phyloP scores from a whole-genome alignment of 1,140 invertebrate species.

The Apolygus lucorum region DNA sequence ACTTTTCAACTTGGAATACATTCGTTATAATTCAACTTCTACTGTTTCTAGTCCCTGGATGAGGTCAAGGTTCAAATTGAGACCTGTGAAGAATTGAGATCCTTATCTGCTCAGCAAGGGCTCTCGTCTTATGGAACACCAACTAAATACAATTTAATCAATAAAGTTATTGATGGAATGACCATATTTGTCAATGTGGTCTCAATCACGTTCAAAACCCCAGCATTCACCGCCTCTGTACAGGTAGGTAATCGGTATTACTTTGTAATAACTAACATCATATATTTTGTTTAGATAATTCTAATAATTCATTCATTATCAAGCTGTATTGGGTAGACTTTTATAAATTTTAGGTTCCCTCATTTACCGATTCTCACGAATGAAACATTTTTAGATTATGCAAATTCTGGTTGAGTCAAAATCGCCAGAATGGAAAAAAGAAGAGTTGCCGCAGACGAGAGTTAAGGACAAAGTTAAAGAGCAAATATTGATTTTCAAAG shows the following conservation, averaged over 20 bases:
- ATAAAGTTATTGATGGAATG: conserved; percentile 96
- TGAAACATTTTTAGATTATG: conserved; percentile 70
- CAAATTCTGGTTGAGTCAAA: conserved; percentile 86
- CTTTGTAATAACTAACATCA: no score
- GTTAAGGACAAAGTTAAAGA: conserved; percentile 80
- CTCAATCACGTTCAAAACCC: conserved; percentile 84
- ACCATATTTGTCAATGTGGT: conserved; percentile 92
- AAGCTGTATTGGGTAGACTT: no score
- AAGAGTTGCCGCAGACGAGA: conserved; percentile 76
- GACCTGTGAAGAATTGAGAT: conserved; percentile 76
- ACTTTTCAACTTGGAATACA: no score
- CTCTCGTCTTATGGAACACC: conserved; percentile 48
- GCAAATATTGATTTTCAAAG: conserved; percentile 93
- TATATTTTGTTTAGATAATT: no score
- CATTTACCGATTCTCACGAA: no score
- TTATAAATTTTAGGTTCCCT: no score
- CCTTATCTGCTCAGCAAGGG: conserved; percentile 49
- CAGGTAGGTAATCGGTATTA: conserved; percentile 75
- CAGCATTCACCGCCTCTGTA: conserved; percentile 87
- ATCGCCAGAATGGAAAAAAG: conserved; percentile 76
- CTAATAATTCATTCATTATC: no score
- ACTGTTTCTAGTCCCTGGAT: conserved; percentile 67
- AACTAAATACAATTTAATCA: conserved; percentile 78
- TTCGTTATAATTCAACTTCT: no score
- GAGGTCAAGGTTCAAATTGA: conserved; percentile 83